Conservation (phyloP, 1,140 invertebrate genomes). For the Arctopsyche grandis region DNA sequence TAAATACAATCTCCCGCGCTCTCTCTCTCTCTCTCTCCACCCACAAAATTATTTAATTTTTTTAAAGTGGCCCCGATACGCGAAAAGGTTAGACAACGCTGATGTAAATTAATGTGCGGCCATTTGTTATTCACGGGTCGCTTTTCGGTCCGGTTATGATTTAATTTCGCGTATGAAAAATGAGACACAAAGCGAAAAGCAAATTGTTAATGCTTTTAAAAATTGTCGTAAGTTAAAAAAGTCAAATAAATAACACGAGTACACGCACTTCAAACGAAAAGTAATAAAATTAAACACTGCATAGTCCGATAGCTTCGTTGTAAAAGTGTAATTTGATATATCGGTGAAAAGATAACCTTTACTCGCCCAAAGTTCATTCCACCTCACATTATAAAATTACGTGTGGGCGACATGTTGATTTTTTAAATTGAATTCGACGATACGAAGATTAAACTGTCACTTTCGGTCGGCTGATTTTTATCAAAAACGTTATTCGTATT, state of each 20-base stretch:
- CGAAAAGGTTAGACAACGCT: slow-evolving; percentile 16
- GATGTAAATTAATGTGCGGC: slow-evolving; percentile 13
- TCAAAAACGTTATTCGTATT: too few species aligned
- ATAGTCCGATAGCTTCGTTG: too few species aligned
- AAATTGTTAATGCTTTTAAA: background rate
- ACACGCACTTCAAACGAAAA: too few species aligned
- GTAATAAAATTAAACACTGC: too few species aligned
- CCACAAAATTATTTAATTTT: slow-evolving; percentile 2
- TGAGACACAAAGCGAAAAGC: background rate
- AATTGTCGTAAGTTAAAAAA: background rate
- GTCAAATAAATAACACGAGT: background rate
- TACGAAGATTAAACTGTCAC: too few species aligned
- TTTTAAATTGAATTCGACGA: too few species aligned
- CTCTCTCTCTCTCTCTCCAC: background rate
- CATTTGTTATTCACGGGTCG: background rate
- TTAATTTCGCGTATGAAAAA: slow-evolving; percentile 28
- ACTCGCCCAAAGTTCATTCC: background rate
- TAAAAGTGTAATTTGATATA: background rate
- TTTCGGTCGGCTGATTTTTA: too few species aligned
- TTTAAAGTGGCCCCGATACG: slow-evolving; percentile 9
- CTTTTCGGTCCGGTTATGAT: slow-evolving; percentile 5
- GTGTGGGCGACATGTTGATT: too few species aligned
- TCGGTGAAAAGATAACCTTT: slow-evolving; percentile 6
- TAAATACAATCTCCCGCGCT: background rate
- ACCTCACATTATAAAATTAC: background rate